A percentile compares a stretch with the other conserved stretches of the same genome.
These are phyloP conservation scores for Spizella passerina DNA, from an alignment of 2,797 vertebrate genomes.

Conservation along the genomic window DNA sequence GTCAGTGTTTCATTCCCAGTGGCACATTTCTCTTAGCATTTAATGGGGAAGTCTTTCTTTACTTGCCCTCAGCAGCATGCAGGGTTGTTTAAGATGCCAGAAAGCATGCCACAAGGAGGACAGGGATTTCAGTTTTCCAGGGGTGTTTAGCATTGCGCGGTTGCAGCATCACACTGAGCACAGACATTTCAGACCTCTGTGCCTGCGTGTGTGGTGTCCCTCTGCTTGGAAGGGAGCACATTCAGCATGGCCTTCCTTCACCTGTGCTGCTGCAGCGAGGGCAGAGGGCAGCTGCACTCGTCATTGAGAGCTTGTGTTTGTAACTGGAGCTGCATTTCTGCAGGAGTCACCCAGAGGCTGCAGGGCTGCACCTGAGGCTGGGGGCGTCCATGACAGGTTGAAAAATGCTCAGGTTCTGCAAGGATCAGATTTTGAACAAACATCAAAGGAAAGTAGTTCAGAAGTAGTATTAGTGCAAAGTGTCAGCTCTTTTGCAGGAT, in stretches of 20 bases:
- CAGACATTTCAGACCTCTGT: neutral
- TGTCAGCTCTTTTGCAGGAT: neutral
- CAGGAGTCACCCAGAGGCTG: neutral
- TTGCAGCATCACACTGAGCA: neutral
- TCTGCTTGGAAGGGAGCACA: neutral
- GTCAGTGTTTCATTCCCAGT: neutral
- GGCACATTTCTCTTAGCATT: neutral
- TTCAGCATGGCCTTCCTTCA: neutral
- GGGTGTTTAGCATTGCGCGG: neutral
- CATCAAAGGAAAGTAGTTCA: neutral
- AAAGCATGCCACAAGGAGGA: neutral
- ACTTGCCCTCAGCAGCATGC: neutral
- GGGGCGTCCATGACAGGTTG: neutral
- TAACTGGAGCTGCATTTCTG: neutral
- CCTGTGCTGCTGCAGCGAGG: neutral
- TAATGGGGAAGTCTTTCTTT: neutral
- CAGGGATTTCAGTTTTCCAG: neutral
- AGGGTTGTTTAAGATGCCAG: neutral
- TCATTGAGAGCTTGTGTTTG: neutral
- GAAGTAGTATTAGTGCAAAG: neutral
- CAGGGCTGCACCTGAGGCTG: neutral
- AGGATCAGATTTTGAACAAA: neutral
- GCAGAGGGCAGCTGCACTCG: neutral
- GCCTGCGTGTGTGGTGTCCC: rapidly evolving
- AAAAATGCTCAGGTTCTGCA: neutral